Conservation (phyloP, 2,113 vertebrate species). For the Ceyx margarethae region DNA sequence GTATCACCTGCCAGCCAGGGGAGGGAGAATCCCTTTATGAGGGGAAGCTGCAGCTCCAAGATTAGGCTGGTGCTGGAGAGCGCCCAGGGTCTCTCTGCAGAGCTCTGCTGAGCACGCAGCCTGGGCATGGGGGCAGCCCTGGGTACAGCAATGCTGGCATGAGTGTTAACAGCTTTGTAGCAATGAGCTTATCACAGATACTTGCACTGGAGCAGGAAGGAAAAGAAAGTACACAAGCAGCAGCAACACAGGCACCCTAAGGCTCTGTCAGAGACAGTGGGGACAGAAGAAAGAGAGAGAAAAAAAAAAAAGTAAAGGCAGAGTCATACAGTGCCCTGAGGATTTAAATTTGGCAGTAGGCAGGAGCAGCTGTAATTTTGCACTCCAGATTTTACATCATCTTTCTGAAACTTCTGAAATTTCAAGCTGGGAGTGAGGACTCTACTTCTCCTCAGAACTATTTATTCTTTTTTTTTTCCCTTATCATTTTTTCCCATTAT, state of each 20-base stretch:
- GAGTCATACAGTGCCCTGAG: no score
- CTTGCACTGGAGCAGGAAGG: not conserved
- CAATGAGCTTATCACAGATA: rapidly evolving
- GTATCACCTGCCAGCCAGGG: not conserved
- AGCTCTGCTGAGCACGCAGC: rapidly evolving
- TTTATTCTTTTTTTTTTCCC: rapidly evolving
- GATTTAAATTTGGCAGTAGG: not conserved
- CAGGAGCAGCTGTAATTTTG: not conserved
- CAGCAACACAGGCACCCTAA: not conserved
- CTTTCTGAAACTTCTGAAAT: not conserved
- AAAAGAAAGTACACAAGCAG: not conserved
- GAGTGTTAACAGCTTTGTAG: not conserved
- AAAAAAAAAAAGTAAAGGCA: not conserved
- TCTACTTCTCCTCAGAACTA: not conserved
- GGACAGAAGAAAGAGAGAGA: not conserved
- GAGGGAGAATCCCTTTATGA: not conserved
- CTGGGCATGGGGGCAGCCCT: not conserved
- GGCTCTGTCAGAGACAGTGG: not conserved
- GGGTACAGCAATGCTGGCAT: rapidly evolving
- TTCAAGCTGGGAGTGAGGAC: not conserved
- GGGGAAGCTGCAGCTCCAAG: not conserved
- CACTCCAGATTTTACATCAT: not conserved
- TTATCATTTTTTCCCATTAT: not conserved
- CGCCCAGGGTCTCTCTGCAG: rapidly evolving
- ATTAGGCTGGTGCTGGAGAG: not conserved